Evolutionary conservation across 2,113 vertebrate genomes (phyloP), one percentile per base, ranked within the genome.

Genomic region (Sceloporus undulatus): DNA sequence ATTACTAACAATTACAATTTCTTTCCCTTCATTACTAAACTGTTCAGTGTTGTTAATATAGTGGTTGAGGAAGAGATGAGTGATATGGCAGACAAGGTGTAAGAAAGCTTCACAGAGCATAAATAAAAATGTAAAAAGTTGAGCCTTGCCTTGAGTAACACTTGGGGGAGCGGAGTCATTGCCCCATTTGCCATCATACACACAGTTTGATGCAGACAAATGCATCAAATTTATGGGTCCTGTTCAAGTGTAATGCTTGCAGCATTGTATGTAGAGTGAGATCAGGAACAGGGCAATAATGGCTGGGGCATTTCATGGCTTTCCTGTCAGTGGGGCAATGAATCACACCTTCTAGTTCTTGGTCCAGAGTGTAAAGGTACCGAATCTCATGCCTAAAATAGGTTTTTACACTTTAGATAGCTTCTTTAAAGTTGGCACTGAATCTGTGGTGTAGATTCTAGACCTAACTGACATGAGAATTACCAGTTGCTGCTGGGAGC

Each of bases 1-100:
- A 84, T 71, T 90, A n/a, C 42, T 84, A 48, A 27, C 7, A 10
- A 87, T 89, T 73, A 9, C 13, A 16, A 29, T 62, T 65, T 48
- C 62, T 29, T 0, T 85, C 13, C 23, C 52, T 74, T 66, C 86
- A 86, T 85, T 40, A 14, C 19, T 87, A 34, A 4, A 23, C 29
- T 11, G 1, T 1, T 54, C n/a, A 29, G 6, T 73, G 70, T 56
- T 29, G 6, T 23, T 84, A 71, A 77, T 11, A 48, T 8, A 42
- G 2, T 78, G 48, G 42, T 54, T 78, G 19, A 29, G 76, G 42
- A 78, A 78, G 75, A 1, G 21, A 78, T 27, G 42, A 27, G 23
- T 52, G 56, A 59, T 59, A 16, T 59, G 9, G 11, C 10, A 59
- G 56, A 34, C n/a, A 16, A 75, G 73, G 38, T 14, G 11, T 13